Conservation (phyloP, 2,888 invertebrate genomes). For the Busseola fusca region DNA sequence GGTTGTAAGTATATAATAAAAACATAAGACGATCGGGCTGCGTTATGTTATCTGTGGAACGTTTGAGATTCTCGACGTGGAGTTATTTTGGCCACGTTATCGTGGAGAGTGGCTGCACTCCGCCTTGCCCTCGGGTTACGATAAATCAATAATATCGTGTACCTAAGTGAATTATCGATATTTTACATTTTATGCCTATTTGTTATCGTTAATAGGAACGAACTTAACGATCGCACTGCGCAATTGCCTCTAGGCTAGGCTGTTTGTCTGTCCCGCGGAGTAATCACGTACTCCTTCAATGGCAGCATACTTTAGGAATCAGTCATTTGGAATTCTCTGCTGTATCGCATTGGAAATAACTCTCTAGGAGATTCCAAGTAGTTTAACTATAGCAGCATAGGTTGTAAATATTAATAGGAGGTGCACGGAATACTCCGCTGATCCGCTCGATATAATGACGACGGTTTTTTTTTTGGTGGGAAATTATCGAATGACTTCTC, state of each 20-base stretch:
- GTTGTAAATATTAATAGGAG: constrained; percentile 12
- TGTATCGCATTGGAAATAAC: constrained; percentile 21
- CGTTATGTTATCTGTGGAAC: constrained; percentile 76
- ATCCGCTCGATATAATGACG: neutral
- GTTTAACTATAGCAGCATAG: neutral
- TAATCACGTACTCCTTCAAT: constrained; percentile 42
- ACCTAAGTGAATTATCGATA: constrained; percentile 79
- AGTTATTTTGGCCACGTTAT: constrained; percentile 88
- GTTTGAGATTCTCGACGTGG: constrained; percentile 76
- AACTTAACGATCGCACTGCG: constrained; percentile 60
- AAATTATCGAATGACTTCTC: too few relatives aligned
- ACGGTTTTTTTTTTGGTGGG: neutral
- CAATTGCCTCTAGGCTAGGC: constrained; percentile 59
- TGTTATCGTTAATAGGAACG: constrained; percentile 66
- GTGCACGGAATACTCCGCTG: neutral
- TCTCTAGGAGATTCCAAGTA: constrained; percentile 11
- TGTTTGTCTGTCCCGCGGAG: constrained; percentile 51
- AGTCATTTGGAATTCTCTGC: constrained; percentile 45
- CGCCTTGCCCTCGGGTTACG: constrained; percentile 76
- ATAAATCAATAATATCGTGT: constrained; percentile 83
- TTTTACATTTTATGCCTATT: constrained; percentile 71
- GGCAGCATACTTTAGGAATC: constrained; percentile 41
- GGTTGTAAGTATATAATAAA: constrained; percentile 69
- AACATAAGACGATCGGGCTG: constrained; percentile 68
- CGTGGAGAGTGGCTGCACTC: constrained; percentile 76